phyloP scores from a whole-genome alignment of 2,113 vertebrate species.

The Erinaceus europaeus region DNA sequence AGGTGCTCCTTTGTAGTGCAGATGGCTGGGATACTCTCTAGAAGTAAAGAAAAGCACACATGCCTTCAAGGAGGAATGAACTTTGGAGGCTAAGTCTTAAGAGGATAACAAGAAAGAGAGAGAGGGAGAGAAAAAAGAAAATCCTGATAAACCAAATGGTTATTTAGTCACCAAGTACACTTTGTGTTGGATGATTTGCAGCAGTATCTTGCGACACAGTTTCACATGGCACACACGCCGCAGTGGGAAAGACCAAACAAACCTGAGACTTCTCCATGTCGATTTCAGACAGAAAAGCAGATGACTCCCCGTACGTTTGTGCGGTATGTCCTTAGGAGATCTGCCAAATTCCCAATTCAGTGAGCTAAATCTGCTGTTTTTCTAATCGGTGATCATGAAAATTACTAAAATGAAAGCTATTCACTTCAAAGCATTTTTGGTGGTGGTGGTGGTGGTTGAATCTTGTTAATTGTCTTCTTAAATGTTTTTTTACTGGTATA shows the following conservation, averaged over 20 bases:
- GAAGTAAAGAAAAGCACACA: slow-evolving; percentile 81
- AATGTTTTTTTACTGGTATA: not conserved
- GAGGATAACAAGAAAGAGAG: no score
- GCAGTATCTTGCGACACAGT: slow-evolving; percentile 16
- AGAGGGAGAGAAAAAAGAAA: slow-evolving; percentile 79
- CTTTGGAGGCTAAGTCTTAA: slow-evolving; percentile 66
- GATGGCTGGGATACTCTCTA: slow-evolving; percentile 74
- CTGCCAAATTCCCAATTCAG: not conserved
- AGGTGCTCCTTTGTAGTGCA: slow-evolving; percentile 81
- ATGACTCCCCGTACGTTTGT: not conserved
- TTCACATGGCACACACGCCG: not conserved
- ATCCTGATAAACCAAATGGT: slow-evolving; percentile 58
- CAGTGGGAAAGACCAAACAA: slow-evolving; percentile 57
- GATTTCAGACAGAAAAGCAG: not conserved
- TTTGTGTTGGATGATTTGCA: slow-evolving; percentile 46
- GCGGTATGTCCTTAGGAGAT: slow-evolving; percentile 1
- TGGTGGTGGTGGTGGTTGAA: not conserved
- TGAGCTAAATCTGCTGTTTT: slow-evolving; percentile 30
- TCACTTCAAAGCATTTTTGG: not conserved
- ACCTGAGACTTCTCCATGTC: slow-evolving; percentile 39
- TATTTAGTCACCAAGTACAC: slow-evolving; percentile 49
- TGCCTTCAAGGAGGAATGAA: slow-evolving; percentile 74
- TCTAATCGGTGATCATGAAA: not conserved
- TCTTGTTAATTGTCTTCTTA: not conserved
- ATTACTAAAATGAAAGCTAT: not conserved